Conservation (phyloP, 2,113 vertebrate species). For the Etheostoma spectabile region DNA sequence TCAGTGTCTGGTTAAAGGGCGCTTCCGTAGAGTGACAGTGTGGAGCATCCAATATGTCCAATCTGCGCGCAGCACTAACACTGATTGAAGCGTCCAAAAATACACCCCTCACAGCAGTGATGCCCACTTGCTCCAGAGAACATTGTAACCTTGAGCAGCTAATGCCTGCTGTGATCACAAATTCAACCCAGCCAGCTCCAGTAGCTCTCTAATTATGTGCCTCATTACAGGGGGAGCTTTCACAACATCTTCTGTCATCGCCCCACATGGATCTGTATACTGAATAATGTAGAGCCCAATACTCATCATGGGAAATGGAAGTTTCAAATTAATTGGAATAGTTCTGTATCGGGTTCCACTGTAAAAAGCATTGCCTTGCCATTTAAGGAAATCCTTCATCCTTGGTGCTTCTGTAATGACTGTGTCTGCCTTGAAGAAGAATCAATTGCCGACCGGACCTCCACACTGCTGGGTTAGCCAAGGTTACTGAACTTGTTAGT, state of each 20-base stretch:
- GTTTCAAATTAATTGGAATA: conserved; percentile 28
- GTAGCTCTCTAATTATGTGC: conserved; percentile 62
- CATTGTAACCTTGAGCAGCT: conserved; percentile 69
- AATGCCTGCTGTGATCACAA: conserved; percentile 67
- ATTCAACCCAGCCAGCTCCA: conserved; percentile 46
- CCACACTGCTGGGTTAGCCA: neutral
- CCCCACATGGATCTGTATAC: conserved; percentile 19
- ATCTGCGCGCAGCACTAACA: conserved; percentile 40
- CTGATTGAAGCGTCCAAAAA: conserved; percentile 65
- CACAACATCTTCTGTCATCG: conserved; percentile 21
- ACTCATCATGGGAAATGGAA: neutral
- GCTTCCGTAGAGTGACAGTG: neutral
- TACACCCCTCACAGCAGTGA: conserved; percentile 48
- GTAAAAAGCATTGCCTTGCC: conserved; percentile 2
- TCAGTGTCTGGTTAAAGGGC: neutral
- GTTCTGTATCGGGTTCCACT: neutral
- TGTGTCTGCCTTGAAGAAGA: conserved; percentile 1
- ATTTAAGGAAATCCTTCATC: conserved; percentile 13
- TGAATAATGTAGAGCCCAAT: conserved; percentile 54
- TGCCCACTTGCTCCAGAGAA: conserved; percentile 45
- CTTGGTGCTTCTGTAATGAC: neutral
- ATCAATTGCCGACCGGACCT: neutral
- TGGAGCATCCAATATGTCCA: neutral
- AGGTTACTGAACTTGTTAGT: neutral
- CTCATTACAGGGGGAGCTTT: conserved; percentile 56